Conservation (phyloP, 2,888 invertebrate species). For the Heteromyza rotundicornis region DNA sequence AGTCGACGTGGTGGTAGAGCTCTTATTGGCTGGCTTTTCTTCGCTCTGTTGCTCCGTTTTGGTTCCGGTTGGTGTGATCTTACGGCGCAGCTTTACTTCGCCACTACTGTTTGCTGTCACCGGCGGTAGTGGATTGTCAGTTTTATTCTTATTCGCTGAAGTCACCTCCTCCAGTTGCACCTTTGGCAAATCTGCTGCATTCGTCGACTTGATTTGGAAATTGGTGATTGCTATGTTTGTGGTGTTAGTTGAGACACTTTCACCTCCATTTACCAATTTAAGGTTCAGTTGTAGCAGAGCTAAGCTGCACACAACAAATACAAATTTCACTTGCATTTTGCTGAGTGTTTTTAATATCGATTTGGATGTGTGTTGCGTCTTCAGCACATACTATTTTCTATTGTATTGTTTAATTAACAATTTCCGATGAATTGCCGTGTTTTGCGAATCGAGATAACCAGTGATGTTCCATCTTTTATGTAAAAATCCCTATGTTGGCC, state of each 20-base stretch:
- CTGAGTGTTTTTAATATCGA: too few species aligned
- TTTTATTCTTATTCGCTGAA: conserved; percentile 3
- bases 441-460: too few species aligned
- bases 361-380: too few species aligned
- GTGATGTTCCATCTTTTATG: too few species aligned
- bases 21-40: background rate
- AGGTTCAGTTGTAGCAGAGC: background rate
- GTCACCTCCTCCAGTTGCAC: conserved; percentile 18
- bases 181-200: conserved; percentile 15
- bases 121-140: background rate
- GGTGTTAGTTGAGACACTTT: background rate
- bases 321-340: background rate
- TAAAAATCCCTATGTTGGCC: too few species aligned
- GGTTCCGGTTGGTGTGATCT: conserved; percentile 19
- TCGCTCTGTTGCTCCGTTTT: conserved; percentile 3
- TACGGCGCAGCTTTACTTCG: conserved; percentile 4
- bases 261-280: background rate
- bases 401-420: too few species aligned
- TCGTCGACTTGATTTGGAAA: conserved; percentile 10
- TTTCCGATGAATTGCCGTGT: too few species aligned
- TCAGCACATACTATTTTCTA: too few species aligned
- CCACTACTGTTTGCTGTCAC: background rate
- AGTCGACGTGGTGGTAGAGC: conserved; percentile 4
- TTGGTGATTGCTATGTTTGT: background rate
- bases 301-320: background rate